Percentiles rank a stretch among this genome's conserved stretches.
Conservation (phyloP, 1,140 invertebrate genomes). For the Drosophila tristis region DNA sequence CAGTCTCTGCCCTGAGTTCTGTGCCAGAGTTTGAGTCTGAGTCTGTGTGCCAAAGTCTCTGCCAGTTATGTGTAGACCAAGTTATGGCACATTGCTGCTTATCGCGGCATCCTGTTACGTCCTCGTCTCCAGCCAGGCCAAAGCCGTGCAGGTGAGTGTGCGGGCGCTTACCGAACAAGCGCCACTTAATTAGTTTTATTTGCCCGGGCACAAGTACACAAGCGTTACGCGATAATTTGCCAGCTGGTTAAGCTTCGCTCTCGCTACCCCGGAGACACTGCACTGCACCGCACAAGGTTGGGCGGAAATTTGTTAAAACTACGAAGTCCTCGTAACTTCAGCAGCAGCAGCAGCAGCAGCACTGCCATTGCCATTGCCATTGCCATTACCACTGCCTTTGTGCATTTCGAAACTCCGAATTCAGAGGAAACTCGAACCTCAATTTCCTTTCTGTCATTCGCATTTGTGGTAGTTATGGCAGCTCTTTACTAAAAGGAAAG, state of each 20-base stretch:
- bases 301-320: constrained; percentile 23
- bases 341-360: too few species aligned
- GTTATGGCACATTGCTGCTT: constrained; percentile 74
- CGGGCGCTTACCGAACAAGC: constrained; percentile 26
- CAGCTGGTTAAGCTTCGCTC: constrained; percentile 1
- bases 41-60: background rate
- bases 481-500: constrained; percentile 4
- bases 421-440: background rate
- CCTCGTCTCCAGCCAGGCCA: constrained; percentile 62
- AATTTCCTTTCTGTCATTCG: constrained; percentile 30
- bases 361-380: background rate
- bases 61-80: constrained; percentile 69
- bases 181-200: constrained; percentile 77
- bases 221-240: constrained; percentile 36
- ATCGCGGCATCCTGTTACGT: constrained; percentile 70
- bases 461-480: constrained; percentile 22
- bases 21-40: background rate
- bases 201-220: constrained; percentile 37
- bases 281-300: background rate
- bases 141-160: constrained; percentile 65
- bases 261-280: too few species aligned
- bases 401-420: constrained; percentile 6
- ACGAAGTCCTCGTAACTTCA: too few species aligned
- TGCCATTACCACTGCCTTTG: background rate
- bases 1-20: background rate